These are phyloP conservation scores for Serrognathus titanus DNA, from an alignment of 2,888 invertebrate species.

Conservation along the genomic window DNA sequence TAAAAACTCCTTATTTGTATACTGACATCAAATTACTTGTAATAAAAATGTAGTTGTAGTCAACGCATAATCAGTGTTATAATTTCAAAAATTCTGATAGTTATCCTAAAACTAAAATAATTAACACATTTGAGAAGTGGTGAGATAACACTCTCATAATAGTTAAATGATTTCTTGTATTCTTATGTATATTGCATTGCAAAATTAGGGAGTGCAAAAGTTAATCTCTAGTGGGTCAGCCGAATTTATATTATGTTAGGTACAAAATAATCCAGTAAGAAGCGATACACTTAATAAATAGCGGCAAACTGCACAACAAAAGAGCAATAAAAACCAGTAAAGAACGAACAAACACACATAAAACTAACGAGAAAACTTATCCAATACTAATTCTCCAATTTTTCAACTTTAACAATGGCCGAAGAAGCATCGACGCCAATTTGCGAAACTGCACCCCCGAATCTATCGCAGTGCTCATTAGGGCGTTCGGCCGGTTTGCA, in stretches of 20 bases:
- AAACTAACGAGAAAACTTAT: conserved; percentile 41
- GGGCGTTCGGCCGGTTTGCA: conserved; percentile 4
- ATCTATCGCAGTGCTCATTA: conserved; percentile 22
- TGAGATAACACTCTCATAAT: too few species aligned
- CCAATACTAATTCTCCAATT: conserved; percentile 38
- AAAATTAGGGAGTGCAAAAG: too few species aligned
- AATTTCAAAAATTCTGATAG: too few species aligned
- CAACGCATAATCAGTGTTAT: too few species aligned
- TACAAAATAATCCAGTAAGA: not conserved
- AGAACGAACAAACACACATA: conserved; percentile 38
- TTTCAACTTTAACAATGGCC: conserved; percentile 24
- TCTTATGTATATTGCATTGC: too few species aligned
- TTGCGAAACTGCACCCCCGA: conserved; percentile 3
- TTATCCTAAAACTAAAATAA: too few species aligned
- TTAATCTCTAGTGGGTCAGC: too few species aligned
- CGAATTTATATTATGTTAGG: not conserved
- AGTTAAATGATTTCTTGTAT: too few species aligned
- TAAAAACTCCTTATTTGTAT: not conserved
- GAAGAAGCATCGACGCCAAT: conserved; percentile 6
- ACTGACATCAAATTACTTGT: not conserved
- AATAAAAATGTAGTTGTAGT: too few species aligned
- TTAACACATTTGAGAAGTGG: too few species aligned
- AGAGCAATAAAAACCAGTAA: conserved; percentile 36
- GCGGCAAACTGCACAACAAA: conserved; percentile 28
- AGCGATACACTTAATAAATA: conserved; percentile 22